Evolutionary conservation across 2,113 vertebrate species (phyloP), one percentile per base, ranked within the genome.

Genomic region (Neolamprologus toae): DNA sequence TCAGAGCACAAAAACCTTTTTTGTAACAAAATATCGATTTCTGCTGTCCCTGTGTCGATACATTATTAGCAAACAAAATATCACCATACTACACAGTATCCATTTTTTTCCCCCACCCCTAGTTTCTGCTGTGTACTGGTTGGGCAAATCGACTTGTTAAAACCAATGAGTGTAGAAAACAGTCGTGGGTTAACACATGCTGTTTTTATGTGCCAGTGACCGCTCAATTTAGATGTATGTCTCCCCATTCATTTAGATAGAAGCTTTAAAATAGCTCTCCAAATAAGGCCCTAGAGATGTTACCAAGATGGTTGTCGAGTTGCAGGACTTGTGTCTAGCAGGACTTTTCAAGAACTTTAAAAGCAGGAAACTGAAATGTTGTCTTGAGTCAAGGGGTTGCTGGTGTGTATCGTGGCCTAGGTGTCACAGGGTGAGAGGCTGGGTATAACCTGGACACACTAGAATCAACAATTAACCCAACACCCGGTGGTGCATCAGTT

Each of bases 151-250:
- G 13, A 71, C 37, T 45, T 9, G 66, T 42, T 42, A 42, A 40
- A 40, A 42, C 31, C 59, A 63, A 7, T 3, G 1, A 63, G 28
- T n/a, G 9, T 63, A 35, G 59, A 63, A 17, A 35, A 63, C 59
- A 7, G 31, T 63, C 1, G 3, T 11, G 0, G 59, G 17, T 63
- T 63, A 63, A 63, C 33, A 0, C 37, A 9, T 2, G 12, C 13
- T 42, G 13, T 71, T 71, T 42, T 71, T 71, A 23, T 42, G 13
- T 23, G 11, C 13, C 37, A 71, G n/a, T 71, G 13, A 71, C 2
- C 0, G 2, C 8, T 16, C 0, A 71, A 0, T 16, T 42, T 71
- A 71, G 2, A 2, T 26, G 12, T 8, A 42, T 9, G 12, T 21
- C 35, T 71, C 19, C 35, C 5, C n/a, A 23, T 71, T 42, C n/a